Percentiles rank a stretch among this genome's conserved stretches.
These are phyloP conservation scores for Sebastes umbrosus DNA, from an alignment of 2,797 vertebrate species.

Conservation along the genomic window DNA sequence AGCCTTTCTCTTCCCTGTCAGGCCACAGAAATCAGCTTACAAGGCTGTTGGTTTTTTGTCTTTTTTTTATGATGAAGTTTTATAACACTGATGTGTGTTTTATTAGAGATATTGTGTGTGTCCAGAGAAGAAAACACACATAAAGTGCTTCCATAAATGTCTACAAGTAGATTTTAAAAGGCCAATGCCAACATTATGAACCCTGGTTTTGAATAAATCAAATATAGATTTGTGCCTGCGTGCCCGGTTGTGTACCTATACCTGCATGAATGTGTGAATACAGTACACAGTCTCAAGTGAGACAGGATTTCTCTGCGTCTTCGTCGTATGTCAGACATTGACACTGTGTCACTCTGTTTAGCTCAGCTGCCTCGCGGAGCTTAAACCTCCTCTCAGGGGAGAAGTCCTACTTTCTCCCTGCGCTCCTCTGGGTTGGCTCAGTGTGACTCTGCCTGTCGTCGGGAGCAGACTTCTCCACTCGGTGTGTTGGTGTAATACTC, in stretches of 20 bases:
- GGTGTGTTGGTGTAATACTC: conserved; percentile 44
- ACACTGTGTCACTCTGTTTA: conserved; percentile 40
- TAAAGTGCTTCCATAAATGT: neutral
- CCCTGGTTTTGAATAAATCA: neutral
- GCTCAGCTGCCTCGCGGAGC: conserved; percentile 28
- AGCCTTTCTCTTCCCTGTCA: conserved; percentile 41
- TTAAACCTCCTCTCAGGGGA: conserved; percentile 60
- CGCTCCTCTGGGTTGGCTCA: conserved; percentile 41
- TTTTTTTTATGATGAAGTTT: conserved; percentile 3
- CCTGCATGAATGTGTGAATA: neutral
- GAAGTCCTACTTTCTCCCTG: conserved; percentile 61
- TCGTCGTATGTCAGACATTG: conserved; percentile 14
- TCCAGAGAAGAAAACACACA: neutral
- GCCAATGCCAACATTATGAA: neutral
- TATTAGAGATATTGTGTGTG: neutral
- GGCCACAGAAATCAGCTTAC: conserved; percentile 15
- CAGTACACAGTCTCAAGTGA: neutral
- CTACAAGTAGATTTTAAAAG: neutral
- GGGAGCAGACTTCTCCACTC: conserved; percentile 40
- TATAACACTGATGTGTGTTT: conserved; percentile 7
- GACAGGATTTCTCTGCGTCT: conserved; percentile 6
- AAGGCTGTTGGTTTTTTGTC: neutral
- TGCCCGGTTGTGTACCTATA: neutral
- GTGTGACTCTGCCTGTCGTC: conserved; percentile 43
- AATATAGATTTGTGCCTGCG: neutral